Conservation (phyloP, 2,888 invertebrate genomes). For the Mamestra brassicae region DNA sequence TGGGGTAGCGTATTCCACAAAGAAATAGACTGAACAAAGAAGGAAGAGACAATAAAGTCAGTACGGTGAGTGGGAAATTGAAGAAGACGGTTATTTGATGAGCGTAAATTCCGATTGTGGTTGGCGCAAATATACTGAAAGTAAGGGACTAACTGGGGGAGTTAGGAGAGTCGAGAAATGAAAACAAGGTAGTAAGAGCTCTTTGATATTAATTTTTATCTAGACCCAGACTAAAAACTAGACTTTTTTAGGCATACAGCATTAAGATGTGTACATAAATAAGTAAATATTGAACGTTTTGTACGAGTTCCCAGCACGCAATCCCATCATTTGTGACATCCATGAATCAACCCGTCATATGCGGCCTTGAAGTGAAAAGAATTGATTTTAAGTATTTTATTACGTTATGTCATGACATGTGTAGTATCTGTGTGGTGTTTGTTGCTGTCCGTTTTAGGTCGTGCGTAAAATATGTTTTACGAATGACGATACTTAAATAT, state of each 20-base stretch:
- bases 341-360: constrained; percentile 51
- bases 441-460: neutral
- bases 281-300: constrained; percentile 26
- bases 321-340: constrained; percentile 65
- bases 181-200: too few relatives aligned
- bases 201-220: neutral
- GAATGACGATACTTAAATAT: neutral
- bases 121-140: too few relatives aligned
- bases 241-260: neutral
- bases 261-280: constrained; percentile 18
- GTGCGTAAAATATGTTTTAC: constrained; percentile 1
- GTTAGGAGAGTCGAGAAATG: too few relatives aligned
- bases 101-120: too few relatives aligned
- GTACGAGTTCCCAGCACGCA: constrained; percentile 55
- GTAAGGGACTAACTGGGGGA: too few relatives aligned
- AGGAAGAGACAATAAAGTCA: too few relatives aligned
- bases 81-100: too few relatives aligned
- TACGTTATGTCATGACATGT: constrained; percentile 40
- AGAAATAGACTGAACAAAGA: too few relatives aligned
- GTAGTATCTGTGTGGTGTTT: neutral
- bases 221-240: neutral
- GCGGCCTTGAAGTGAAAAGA: constrained; percentile 48
- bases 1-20: too few relatives aligned
- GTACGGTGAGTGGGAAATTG: too few relatives aligned
- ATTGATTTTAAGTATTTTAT: constrained; percentile 55